Percentiles rank a stretch among this genome's conserved stretches.
phyloP scores from a whole-genome alignment of 2,888 invertebrate species.

The Lacanobia oleracea region DNA sequence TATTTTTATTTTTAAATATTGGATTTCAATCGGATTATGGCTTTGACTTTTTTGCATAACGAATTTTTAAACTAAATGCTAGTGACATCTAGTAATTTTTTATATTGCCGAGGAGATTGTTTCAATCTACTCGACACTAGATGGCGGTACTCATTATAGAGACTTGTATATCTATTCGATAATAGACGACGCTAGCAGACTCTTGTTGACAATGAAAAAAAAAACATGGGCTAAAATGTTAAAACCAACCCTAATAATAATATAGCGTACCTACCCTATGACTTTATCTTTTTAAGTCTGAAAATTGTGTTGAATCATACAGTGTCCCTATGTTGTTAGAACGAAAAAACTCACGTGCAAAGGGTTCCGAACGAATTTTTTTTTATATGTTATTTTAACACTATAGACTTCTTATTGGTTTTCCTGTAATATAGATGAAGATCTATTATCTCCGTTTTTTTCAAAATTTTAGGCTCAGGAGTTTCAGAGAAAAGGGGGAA shows the following conservation, averaged over 20 bases:
- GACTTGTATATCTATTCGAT: conserved; percentile 11
- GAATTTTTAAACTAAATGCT: background rate
- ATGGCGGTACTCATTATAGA: conserved; percentile 37
- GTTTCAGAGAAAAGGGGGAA: too few relatives aligned
- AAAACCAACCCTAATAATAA: background rate
- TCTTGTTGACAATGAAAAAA: background rate
- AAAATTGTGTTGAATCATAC: background rate
- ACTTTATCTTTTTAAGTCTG: background rate
- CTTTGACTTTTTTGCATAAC: too few relatives aligned
- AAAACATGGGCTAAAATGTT: too few relatives aligned
- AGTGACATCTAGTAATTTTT: conserved; percentile 21
- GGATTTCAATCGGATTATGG: background rate
- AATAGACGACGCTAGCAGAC: conserved; percentile 47
- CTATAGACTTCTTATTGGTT: too few relatives aligned
- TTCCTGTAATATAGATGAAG: too few relatives aligned
- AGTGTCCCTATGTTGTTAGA: background rate
- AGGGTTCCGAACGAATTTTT: too few relatives aligned
- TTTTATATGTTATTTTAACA: too few relatives aligned
- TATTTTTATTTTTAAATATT: too few relatives aligned
- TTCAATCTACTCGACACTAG: conserved; percentile 56
- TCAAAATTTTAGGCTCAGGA: too few relatives aligned
- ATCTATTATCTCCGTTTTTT: too few relatives aligned
- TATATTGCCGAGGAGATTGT: too few relatives aligned
- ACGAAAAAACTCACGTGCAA: too few relatives aligned
- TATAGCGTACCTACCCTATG: background rate